These are phyloP conservation scores for Eulemur albifrons DNA, from an alignment of 2,797 vertebrate species.

Conservation along the genomic window DNA sequence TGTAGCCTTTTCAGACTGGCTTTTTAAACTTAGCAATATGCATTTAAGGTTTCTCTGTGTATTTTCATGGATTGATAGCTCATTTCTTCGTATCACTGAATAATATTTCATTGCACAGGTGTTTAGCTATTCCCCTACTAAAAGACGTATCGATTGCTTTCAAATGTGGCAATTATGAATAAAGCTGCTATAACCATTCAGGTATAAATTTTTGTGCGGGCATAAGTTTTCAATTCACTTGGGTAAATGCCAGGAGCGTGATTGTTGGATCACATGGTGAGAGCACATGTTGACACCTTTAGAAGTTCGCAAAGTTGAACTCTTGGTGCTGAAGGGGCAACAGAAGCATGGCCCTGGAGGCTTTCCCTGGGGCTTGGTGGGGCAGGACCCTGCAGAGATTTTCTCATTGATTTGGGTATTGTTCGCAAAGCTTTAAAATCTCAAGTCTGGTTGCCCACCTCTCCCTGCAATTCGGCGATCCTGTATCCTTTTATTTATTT, in stretches of 20 bases:
- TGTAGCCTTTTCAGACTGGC: background rate
- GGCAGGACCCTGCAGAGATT: background rate
- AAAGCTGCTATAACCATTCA: background rate
- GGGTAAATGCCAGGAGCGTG: background rate
- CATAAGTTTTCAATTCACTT: background rate
- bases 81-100: background rate
- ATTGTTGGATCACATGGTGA: background rate
- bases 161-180: background rate
- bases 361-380: background rate
- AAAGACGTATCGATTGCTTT: background rate
- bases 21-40: background rate
- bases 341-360: background rate
- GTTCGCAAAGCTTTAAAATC: background rate
- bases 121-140: background rate
- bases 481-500: background rate
- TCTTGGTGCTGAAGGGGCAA: background rate
- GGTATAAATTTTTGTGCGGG: background rate
- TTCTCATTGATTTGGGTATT: background rate
- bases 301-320: background rate
- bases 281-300: background rate
- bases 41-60: background rate
- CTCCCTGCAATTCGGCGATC: background rate
- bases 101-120: background rate
- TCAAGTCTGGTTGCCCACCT: background rate
- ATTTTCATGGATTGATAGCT: background rate